phyloP scores from a whole-genome alignment of 2,888 invertebrate genomes.

The Arctia plantaginis region DNA sequence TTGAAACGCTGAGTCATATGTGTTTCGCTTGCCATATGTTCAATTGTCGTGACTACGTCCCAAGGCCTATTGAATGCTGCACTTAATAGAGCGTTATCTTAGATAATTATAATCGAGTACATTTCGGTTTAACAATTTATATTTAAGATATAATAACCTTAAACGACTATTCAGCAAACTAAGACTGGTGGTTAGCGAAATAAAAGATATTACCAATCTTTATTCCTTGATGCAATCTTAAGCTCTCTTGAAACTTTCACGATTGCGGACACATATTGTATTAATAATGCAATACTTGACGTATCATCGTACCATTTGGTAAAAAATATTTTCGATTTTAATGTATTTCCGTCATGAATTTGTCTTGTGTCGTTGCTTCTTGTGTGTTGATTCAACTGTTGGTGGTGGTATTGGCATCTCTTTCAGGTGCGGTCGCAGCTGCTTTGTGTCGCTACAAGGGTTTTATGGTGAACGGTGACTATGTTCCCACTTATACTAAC shows the following conservation, averaged over 20 bases:
- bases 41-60: slow-evolving; percentile 59
- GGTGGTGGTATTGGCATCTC: slow-evolving; percentile 64
- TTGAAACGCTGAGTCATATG: slow-evolving; percentile 64
- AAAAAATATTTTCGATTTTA: background rate
- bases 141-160: background rate
- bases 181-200: background rate
- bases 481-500: slow-evolving; percentile 69
- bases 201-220: background rate
- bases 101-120: background rate
- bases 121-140: background rate
- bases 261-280: background rate
- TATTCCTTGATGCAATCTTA: too few relatives aligned
- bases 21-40: slow-evolving; percentile 72
- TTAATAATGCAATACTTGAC: background rate
- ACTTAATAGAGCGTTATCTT: slow-evolving; percentile 35
- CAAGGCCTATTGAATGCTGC: slow-evolving; percentile 44
- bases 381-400: slow-evolving; percentile 71
- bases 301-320: background rate
- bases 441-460: slow-evolving; percentile 73
- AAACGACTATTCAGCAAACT: background rate
- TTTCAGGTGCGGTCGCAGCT: slow-evolving; percentile 69
- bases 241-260: background rate
- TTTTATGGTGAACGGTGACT: slow-evolving; percentile 71
- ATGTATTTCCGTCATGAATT: slow-evolving; percentile 36
- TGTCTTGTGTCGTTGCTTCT: slow-evolving; percentile 64